Base-by-base conservation (phyloP, 2,888 invertebrate species). In the Schizaphis graminum region DNA sequence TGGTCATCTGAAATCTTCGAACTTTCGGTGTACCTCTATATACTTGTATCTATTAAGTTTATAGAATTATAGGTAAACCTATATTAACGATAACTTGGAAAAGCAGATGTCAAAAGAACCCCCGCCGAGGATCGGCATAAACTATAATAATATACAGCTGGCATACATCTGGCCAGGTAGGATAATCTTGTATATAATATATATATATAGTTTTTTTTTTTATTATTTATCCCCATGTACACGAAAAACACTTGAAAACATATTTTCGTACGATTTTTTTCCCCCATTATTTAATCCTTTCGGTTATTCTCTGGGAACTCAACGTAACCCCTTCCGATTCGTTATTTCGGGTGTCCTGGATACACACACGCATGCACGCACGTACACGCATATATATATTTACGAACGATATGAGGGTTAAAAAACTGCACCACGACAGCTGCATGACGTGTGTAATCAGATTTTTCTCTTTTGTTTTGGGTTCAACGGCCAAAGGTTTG, bases 201-300 rank as follows among this genome's bases (percentile, higher is more conserved):
- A 53, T 67, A 84, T 89, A 47, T 84, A 47, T 86, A 61, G 4
- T 77, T 56, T 35, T 47, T 87, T 61, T 87, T 35, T 49, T 77
- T 28, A 85, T 77, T 77, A 77, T 77, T 77, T 87, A 92, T 87
- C 86, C 92, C 87, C 49, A n/a, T 44, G 84, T 21, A 84, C 84
- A 67, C 86, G 94, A 86, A 94, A 94, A 94, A 94, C 94, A 94
- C 94, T 94, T 87, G 94, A 94, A 94, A 94, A 90, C 94, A 91
- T 94, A 94, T 94, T 94, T 94, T 94, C 94, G 94, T 90, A 91
- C 86, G 57, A 57, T 61, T 41, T 94, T 47, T 94, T 94, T 67
- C 53, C 94, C 94, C 94, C 91, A 53, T 91, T 90, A 90, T 93
- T 90, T 93, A 93, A 93, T 93, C 93, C 93, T 93, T 93, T 94